phyloP scores from a whole-genome alignment of 2,113 vertebrate species.

The Phalacrocorax carbo region DNA sequence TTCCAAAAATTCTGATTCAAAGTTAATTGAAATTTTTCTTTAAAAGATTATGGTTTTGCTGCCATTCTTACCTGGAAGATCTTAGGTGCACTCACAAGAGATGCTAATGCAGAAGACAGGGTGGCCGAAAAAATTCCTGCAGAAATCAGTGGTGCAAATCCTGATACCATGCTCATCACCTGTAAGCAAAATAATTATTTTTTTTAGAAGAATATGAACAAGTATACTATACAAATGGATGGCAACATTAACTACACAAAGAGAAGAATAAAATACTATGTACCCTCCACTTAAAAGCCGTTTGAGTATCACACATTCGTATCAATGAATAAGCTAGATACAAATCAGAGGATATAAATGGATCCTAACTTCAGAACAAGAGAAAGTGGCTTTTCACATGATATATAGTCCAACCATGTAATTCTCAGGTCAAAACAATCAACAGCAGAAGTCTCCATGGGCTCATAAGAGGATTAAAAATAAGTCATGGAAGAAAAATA shows the following conservation, averaged over 20 bases:
- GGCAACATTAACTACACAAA: background rate
- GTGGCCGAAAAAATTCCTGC: conserved; percentile 98
- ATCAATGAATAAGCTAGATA: background rate
- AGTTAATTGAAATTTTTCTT: background rate
- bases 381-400: background rate
- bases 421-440: background rate
- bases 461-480: background rate
- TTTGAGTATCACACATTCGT: background rate
- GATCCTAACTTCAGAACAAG: background rate
- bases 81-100: conserved; percentile 96
- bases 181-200: conserved; percentile 23
- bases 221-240: too few relatives aligned
- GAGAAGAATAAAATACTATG: background rate
- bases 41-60: background rate
- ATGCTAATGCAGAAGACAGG: conserved; percentile 95
- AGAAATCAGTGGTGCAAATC: conserved; percentile 92
- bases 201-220: background rate
- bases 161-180: conserved; percentile 95
- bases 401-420: background rate
- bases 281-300: background rate
- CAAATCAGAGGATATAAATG: background rate
- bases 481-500: background rate
- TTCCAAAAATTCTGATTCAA: background rate
- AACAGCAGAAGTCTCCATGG: background rate
- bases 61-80: conserved; percentile 89